Evolutionary conservation across 2,888 invertebrate genomes (phyloP), one percentile per base, ranked within the genome.

Genomic region (Drosophila formosana): DNA sequence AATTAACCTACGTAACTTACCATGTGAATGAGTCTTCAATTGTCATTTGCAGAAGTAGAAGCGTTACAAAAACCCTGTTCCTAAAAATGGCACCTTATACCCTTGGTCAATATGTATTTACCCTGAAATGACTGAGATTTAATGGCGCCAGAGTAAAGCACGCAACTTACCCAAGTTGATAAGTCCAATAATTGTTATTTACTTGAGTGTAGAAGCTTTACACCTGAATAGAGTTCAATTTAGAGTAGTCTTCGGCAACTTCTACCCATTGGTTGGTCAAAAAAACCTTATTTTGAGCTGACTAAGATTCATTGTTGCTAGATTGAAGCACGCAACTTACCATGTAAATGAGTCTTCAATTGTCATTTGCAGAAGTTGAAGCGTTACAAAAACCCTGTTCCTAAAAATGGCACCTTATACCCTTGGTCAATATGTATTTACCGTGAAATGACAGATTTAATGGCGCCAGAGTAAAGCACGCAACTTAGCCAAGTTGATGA

Each of bases 281-380:
- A 62, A 62, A 23, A 52, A 53, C 28, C 11, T 5, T 13, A 28
- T 62, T 77, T 60, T 87, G 68, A 60, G 53, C 62, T 50, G 71
- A 75, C 65, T 89, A 88, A 88, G 89, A 89, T 88, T 89, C 61
- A 87, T 50, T 46, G 79, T 75, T 53, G 88, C 86, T 8, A 88
- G 28, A 86, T 7, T 26, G 78, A 82, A 30, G 2, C 1, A 47
- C 77, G 67, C 18, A 47, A 80, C 73, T 88, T 83, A 83, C 81
- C 78, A 74, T 86, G 82, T 62, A 55, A 32, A 65, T 61, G 64
- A 46, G 64, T 11, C 50, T 55, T 2, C 11, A 18, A 26, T 39
- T 46, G 34, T 45, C 37, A 60, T 66, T 70, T 71, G 47, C 81
- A 83, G 63, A 87, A 82, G 80, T 74, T 78, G 79, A 75, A 82